Evolutionary conservation across 2,888 invertebrate species (phyloP).

Genomic region (Suillia variegata): DNA sequence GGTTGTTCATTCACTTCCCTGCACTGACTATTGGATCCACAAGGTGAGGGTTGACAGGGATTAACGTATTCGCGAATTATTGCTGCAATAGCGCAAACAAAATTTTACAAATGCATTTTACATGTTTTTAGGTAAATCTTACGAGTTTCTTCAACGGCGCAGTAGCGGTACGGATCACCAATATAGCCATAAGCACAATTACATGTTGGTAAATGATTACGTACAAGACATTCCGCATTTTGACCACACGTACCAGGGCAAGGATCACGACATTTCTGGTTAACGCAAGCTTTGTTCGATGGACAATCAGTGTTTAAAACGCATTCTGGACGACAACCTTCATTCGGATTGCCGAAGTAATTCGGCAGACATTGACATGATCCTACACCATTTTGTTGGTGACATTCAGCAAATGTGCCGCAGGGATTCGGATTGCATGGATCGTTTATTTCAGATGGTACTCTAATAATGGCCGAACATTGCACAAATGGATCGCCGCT

Average conservation of each 20-base stretch:
- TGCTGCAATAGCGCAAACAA: conserved; percentile 31
- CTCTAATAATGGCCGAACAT: conserved; percentile 63
- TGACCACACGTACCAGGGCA: conserved; percentile 79
- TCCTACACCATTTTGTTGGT: conserved; percentile 68
- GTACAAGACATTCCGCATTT: conserved; percentile 75
- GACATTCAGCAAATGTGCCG: conserved; percentile 77
- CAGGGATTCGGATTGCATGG: conserved; percentile 83
- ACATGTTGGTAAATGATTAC: conserved; percentile 74
- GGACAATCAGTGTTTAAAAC: conserved; percentile 74
- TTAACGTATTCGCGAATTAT: conserved; percentile 47
- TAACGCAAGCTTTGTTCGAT: conserved; percentile 72
- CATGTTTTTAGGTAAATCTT: conserved; percentile 46
- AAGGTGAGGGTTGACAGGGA: conserved; percentile 67
- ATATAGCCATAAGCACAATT: conserved; percentile 72
- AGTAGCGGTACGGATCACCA: conserved; percentile 77
- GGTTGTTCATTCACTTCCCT: conserved; percentile 70
- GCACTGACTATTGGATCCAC: conserved; percentile 81
- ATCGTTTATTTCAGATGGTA: conserved; percentile 58
- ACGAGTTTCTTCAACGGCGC: conserved; percentile 63
- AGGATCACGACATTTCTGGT: conserved; percentile 77
- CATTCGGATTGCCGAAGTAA: conserved; percentile 79
- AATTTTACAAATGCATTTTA: conserved; percentile 1
- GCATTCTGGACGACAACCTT: conserved; percentile 78
- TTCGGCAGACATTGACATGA: conserved; percentile 74
- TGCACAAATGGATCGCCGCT: conserved; percentile 60